Evolutionary conservation across 2,113 vertebrate species (phyloP), one percentile per base, ranked within the genome.

Genomic region (Oncorhynchus masou): DNA sequence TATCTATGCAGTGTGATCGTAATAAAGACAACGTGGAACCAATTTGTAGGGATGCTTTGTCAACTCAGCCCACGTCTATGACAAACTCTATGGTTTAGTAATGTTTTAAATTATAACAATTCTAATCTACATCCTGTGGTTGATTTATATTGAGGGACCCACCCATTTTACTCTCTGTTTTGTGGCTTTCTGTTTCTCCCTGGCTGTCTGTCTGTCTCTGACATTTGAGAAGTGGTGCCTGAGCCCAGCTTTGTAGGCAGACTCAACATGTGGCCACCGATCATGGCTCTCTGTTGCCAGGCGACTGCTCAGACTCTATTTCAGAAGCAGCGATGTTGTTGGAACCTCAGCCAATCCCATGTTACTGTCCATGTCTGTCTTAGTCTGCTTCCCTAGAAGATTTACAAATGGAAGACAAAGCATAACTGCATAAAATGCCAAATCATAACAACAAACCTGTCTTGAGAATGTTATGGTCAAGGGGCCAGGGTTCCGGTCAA

Each of bases 281-380:
- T 83, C 79, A 79, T 25, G 79, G 67, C 81, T 81, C 27, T 85
- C 81, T 86, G 92, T 93, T 92, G 91, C 91, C 84, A 83, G 79
- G 92, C 86, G 88, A 92, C 91, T 84, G 79, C 79, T 81, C 48
- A 76, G 82, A 77, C 81, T 85, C 71, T 24, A 78, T 86, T 89
- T 78, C 79, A 78, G 82, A 82, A 74, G 54, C 68, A 75, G 67
- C 2, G 24, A 16, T 66, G 59, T 34, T 51, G 25, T 66, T 71
- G 27, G n/a, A 22, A 22, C 69, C 13, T 34, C 13, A 34, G 22
- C 27, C 51, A 54, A 16, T 22, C 59, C 59, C n/a, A n/a, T n/a
- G 59, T 22, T 62, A 22, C n/a, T 62, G 59, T 8, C 59, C 59
- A n/a, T 62, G 59, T 20, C n/a, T 24, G 59, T 22, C 19, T 62